Conservation (phyloP, 2,797 vertebrate species). For the Sebastiscus tertius region DNA sequence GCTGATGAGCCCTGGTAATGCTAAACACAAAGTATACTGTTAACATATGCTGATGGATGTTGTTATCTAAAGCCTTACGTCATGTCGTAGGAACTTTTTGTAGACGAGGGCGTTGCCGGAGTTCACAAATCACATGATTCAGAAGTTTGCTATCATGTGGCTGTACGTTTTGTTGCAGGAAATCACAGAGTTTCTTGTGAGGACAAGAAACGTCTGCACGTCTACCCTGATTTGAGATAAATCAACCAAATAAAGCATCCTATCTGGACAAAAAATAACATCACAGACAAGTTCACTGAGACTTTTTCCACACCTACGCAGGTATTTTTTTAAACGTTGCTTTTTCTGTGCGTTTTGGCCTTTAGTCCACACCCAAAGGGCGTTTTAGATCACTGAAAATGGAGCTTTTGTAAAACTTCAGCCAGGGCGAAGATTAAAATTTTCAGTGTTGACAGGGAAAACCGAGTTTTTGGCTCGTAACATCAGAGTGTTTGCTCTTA, state of each 20-base stretch:
- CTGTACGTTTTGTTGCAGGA: background rate
- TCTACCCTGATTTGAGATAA: background rate
- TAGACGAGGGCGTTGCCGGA: background rate
- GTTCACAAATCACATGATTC: background rate
- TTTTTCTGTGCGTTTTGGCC: too few species aligned
- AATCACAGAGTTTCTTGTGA: background rate
- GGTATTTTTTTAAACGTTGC: too few species aligned
- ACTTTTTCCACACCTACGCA: too few species aligned
- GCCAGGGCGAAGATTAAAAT: too few species aligned
- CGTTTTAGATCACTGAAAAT: too few species aligned
- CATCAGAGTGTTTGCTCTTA: too few species aligned
- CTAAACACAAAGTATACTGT: background rate
- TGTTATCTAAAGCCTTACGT: background rate
- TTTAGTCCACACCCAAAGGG: too few species aligned
- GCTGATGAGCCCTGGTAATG: background rate
- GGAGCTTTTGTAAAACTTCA: too few species aligned
- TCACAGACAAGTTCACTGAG: background rate
- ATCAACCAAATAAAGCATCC: background rate
- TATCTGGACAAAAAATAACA: background rate
- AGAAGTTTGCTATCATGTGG: background rate
- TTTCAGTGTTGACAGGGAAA: too few species aligned
- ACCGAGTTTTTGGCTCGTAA: too few species aligned
- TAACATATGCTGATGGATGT: slow-evolving; percentile 5
- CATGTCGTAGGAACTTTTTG: background rate
- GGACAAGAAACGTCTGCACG: background rate